Evolutionary conservation across 2,113 vertebrate species (phyloP), one percentile per base, ranked within the genome.

Genomic region (Pipa parva): DNA sequence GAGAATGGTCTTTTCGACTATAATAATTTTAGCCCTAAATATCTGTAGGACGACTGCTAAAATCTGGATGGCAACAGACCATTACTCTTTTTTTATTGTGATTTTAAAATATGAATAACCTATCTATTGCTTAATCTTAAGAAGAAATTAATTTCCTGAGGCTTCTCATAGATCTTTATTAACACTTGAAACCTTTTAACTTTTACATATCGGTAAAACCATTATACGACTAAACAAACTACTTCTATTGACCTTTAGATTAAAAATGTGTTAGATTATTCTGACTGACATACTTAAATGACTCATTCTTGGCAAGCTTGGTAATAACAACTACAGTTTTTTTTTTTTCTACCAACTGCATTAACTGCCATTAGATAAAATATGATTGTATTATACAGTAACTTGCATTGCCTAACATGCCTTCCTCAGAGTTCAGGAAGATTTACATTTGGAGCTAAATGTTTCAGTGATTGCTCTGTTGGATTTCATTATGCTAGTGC

Each of bases 391-490:
- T 87, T 88, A 84, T 83, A 83, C 75, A 80, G 37, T 48, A 63
- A 68, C 67, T 87, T 74, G 81, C 77, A 55, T 82, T 81, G 76
- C 80, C 76, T 83, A 77, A 81, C 78, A 79, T 76, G 71, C 62
- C 76, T 81, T 81, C 74, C 73, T 76, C 75, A 70, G 81, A 92
- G 87, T 93, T 93, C 63, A 58, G 81, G 80, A 85, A 88, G 87
- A 89, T 89, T 91, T 89, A 89, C 83, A 86, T 87, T 86, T 82
- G 77, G 74, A 87, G 70, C 74, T 86, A 87, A 91, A 90, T 84
- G 85, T 88, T 87, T 88, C 82, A 84, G 81, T 87, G 87, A 88
- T 87, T 88, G 86, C 84, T 88, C 84, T 86, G 83, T 86, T 88
- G 85, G 81, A 83, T 89, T 89, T 88, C 82, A 89, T 91, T 89